Conservation (phyloP, 2,113 vertebrate species). For the Oryzias woworae region DNA sequence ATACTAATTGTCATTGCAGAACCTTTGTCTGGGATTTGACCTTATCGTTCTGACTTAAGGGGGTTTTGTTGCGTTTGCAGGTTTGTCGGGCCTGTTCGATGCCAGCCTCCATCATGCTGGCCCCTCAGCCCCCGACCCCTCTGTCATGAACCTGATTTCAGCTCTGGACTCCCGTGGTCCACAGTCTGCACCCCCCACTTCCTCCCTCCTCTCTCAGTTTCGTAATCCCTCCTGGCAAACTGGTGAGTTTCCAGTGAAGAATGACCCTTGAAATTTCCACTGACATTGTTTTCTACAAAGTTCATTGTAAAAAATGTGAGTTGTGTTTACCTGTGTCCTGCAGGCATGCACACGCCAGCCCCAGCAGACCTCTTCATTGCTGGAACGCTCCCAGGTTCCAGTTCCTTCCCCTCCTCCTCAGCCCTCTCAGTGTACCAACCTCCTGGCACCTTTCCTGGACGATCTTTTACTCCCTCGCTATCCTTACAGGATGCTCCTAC, state of each 20-base stretch:
- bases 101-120: constrained; percentile 86
- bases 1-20: no score
- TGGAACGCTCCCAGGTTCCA: constrained; percentile 85
- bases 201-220: constrained; percentile 91
- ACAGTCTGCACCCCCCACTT: constrained; percentile 86
- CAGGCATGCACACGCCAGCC: constrained; percentile 90
- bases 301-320: no score
- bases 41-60: no score
- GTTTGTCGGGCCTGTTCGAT: constrained; percentile 89
- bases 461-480: constrained; percentile 86
- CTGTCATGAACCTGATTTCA: constrained; percentile 93
- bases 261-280: no score
- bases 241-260: constrained; percentile 70
- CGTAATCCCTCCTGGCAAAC: constrained; percentile 91
- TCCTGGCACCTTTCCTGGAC: constrained; percentile 87
- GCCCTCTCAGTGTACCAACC: constrained; percentile 91
- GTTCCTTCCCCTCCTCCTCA: constrained; percentile 87
- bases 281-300: no score
- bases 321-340: constrained; percentile 31
- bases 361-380: constrained; percentile 92
- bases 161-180: constrained; percentile 89
- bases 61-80: constrained; percentile 57
- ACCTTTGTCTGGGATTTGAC: no score
- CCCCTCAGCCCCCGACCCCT: constrained; percentile 83
- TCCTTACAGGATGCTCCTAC: constrained; percentile 86